Evolutionary conservation across 1,140 invertebrate species (phyloP).

Genomic region (Eulimnadia texana): DNA sequence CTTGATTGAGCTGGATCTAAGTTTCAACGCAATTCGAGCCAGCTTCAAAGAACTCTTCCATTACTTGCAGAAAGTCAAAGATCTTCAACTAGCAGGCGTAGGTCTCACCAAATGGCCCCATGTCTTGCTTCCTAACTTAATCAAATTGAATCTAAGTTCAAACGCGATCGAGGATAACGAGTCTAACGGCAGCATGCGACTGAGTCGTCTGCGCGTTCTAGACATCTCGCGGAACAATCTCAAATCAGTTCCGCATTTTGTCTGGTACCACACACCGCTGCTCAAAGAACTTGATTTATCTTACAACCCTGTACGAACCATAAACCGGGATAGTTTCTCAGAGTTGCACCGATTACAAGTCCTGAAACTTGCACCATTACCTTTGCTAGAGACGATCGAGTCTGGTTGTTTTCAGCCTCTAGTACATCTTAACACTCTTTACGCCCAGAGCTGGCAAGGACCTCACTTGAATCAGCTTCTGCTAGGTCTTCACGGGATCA

Average conservation of each 20-base stretch:
- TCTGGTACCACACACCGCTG: slow-evolving; percentile 39
- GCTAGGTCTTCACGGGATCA: slow-evolving; percentile 19
- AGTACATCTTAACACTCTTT: slow-evolving; percentile 41
- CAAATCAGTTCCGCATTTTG: slow-evolving; percentile 42
- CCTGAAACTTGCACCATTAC: slow-evolving; percentile 27
- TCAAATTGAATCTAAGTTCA: slow-evolving; percentile 55
- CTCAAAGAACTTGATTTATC: slow-evolving; percentile 46
- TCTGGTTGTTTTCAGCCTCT: slow-evolving; percentile 38
- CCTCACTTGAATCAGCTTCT: slow-evolving; percentile 13
- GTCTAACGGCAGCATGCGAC: slow-evolving; percentile 20
- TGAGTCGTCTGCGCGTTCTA: slow-evolving; percentile 46
- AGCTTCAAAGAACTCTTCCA: slow-evolving; percentile 80
- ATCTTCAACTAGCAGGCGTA: slow-evolving; percentile 55
- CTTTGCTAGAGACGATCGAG: slow-evolving; percentile 37
- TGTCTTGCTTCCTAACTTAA: slow-evolving; percentile 51
- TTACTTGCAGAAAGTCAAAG: slow-evolving; percentile 60
- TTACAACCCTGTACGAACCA: slow-evolving; percentile 44
- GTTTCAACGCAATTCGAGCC: slow-evolving; percentile 60
- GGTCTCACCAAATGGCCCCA: slow-evolving; percentile 54
- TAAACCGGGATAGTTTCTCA: slow-evolving; percentile 37
- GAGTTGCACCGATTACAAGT: slow-evolving; percentile 33
- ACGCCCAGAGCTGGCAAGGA: slow-evolving; percentile 19
- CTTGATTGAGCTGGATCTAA: slow-evolving; percentile 60
- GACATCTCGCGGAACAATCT: slow-evolving; percentile 50
- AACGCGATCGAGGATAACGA: slow-evolving; percentile 40